Evolutionary conservation across 1,140 invertebrate species (phyloP).

Genomic region (Drosophila burlai): DNA sequence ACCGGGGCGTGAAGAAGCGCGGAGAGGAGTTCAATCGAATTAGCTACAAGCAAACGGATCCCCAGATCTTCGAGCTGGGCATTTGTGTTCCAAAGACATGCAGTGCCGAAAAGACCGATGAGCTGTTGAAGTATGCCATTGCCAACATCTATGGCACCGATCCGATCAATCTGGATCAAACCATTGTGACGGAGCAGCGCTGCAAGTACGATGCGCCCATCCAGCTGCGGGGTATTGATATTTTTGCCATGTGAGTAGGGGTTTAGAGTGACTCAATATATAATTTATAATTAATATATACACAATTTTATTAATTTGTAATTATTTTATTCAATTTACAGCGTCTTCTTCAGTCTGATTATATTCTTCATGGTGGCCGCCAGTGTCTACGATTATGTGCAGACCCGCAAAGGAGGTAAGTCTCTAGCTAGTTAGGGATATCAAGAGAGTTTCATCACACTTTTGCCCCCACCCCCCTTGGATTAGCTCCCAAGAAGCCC

Average conservation of each 20-base stretch:
- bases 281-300: too few relatives aligned
- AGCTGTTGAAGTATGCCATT: constrained; percentile 55
- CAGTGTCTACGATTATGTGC: constrained; percentile 76
- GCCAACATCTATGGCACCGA: constrained; percentile 48
- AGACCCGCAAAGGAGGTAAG: constrained; percentile 73
- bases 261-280: background rate
- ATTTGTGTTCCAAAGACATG: constrained; percentile 73
- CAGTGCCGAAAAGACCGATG: constrained; percentile 52
- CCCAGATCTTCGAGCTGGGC: constrained; percentile 72
- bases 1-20: constrained; percentile 54
- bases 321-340: background rate
- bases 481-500: constrained; percentile 62
- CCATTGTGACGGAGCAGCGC: constrained; percentile 55
- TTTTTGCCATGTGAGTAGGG: constrained; percentile 74
- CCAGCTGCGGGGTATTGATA: constrained; percentile 69
- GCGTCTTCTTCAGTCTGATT: constrained; percentile 73
- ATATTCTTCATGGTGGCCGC: constrained; percentile 67
- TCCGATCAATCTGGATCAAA: constrained; percentile 9
- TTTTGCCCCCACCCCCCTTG: background rate
- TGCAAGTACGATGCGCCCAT: constrained; percentile 74
- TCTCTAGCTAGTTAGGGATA: background rate
- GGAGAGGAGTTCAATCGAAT: constrained; percentile 54
- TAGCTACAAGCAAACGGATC: constrained; percentile 67
- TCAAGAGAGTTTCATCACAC: background rate
- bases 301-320: background rate